Evolutionary conservation across 2,797 vertebrate genomes (phyloP), one percentile per base, ranked within the genome.

Genomic region (Avahi laniger): DNA sequence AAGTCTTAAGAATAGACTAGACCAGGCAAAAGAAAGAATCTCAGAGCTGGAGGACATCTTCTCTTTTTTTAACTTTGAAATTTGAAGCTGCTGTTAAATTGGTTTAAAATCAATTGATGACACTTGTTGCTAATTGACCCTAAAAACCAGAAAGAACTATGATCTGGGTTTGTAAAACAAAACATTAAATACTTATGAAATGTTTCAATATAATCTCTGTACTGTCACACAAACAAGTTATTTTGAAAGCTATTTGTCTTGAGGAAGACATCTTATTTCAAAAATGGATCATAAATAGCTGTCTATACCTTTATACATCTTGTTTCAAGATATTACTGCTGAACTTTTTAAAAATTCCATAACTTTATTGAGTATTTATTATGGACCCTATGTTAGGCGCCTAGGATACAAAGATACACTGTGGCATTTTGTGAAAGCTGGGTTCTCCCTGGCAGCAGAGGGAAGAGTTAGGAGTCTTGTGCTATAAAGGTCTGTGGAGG

Each of bases 71-170:
- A 96, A 78, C 87, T 82, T 97, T 33, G 63, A 41, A 94, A 96
- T 93, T 97, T 92, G 86, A 97, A 97, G 95, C 89, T 97, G 96
- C 87, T 97, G 75, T 97, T 95, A 96, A 93, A 81, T 97, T 92
- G 81, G 57, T 85, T 97, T 98, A 97, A 97, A 95, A 97, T 46
- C 86, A 76, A 82, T 54, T 91, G 93, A 86, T 63, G 93, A 70
- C 24, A 61, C 91, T 96, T 97, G 78, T 97, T 97, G 63, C 83
- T 92, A 75, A 78, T 41, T 72, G 70, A 89, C 33, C 10, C 41
- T n/a, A 84, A 76, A 95, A 84, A 81, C 35, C 65, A 63, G 28
- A 46, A 87, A 80, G 67, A 75, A 73, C 38, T 43, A 33, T 59
- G 96, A 97, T 83, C 63, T 72, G 54, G 15, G 93, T 95, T 97